phyloP scores from a whole-genome alignment of 1,140 invertebrate genomes.

The Ooceraea biroi region DNA sequence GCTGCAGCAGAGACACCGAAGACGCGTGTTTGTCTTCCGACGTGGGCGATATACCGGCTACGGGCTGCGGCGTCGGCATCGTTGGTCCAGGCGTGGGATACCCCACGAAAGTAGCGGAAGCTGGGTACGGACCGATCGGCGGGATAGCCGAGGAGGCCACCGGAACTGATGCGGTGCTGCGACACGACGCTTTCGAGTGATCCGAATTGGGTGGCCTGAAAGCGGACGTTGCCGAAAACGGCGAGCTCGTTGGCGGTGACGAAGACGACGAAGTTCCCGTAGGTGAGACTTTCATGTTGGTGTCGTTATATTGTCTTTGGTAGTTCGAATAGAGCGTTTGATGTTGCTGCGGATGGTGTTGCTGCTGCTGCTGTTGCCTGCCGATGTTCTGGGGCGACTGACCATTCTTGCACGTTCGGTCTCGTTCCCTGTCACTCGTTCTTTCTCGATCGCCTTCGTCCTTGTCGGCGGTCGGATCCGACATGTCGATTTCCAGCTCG shows the following conservation, averaged over 20 bases:
- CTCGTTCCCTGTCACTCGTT: constrained; percentile 83
- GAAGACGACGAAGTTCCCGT: constrained; percentile 75
- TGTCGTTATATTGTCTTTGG: constrained; percentile 81
- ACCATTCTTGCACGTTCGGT: constrained; percentile 85
- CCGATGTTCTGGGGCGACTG: constrained; percentile 80
- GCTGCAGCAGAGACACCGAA: constrained; percentile 83
- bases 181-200: constrained; percentile 82
- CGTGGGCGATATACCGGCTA: constrained; percentile 77
- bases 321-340: constrained; percentile 76
- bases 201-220: constrained; percentile 90
- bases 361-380: constrained; percentile 72
- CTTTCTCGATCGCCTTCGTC: constrained; percentile 86
- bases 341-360: constrained; percentile 65
- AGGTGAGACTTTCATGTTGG: constrained; percentile 77
- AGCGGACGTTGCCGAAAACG: constrained; percentile 90
- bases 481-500: constrained; percentile 93
- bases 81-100: constrained; percentile 85
- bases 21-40: constrained; percentile 84
- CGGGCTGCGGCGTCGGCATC: constrained; percentile 82
- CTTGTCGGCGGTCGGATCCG: constrained; percentile 87
- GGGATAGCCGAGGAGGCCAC: constrained; percentile 81
- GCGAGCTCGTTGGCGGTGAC: constrained; percentile 85
- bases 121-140: constrained; percentile 88
- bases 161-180: constrained; percentile 78
- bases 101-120: constrained; percentile 89